Conservation (phyloP, 2,113 vertebrate genomes). For the Tragelaphus scriptus region DNA sequence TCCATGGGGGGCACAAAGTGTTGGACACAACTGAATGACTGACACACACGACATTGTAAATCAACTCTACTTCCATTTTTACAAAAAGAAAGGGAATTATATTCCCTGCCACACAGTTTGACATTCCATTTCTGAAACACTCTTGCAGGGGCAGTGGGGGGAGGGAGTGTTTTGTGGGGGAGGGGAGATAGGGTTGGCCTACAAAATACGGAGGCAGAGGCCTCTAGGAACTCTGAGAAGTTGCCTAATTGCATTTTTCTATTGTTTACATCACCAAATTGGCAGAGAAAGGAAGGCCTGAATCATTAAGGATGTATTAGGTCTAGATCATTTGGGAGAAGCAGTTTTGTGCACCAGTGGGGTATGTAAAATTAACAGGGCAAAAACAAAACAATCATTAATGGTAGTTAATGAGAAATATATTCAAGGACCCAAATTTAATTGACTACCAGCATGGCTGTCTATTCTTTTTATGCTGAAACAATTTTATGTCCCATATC, state of each 20-base stretch:
- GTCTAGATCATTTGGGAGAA: constrained; percentile 49
- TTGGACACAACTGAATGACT: not conserved
- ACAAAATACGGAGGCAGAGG: not conserved
- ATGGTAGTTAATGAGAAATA: constrained; percentile 78
- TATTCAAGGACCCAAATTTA: constrained; percentile 73
- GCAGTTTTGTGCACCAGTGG: constrained; percentile 59
- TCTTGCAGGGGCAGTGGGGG: not conserved
- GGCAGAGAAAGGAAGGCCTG: constrained; percentile 60
- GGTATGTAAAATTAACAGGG: constrained; percentile 69
- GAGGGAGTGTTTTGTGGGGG: not conserved
- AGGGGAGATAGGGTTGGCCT: not conserved
- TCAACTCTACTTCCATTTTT: not conserved
- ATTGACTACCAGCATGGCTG: constrained; percentile 54
- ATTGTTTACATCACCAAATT: constrained; percentile 70
- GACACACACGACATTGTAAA: not conserved
- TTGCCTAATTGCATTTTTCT: constrained; percentile 75
- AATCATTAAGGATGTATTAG: constrained; percentile 71
- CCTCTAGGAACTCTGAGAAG: constrained; percentile 40
- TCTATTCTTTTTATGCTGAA: constrained; percentile 53
- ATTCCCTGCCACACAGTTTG: not conserved
- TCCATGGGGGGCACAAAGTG: not conserved
- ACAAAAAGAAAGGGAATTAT: not conserved
- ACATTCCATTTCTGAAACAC: not conserved
- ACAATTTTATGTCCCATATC: constrained; percentile 51
- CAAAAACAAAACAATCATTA: constrained; percentile 72